Conservation (phyloP, 2,888 invertebrate species). For the Glomeris marginata region DNA sequence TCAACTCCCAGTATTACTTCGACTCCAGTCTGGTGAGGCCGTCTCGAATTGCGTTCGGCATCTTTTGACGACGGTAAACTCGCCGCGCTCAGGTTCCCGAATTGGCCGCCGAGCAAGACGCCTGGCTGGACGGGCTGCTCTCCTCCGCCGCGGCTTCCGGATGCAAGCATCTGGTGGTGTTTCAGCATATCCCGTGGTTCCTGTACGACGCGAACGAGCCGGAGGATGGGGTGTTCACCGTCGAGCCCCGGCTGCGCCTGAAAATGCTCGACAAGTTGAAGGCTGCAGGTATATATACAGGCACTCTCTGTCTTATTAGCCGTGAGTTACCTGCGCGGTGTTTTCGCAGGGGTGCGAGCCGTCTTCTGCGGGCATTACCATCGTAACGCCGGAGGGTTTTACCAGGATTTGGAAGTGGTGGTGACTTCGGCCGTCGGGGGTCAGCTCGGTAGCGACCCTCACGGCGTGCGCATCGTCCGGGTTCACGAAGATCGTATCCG, state of each 20-base stretch:
- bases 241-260: constrained; percentile 24
- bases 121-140: constrained; percentile 31
- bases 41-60: not conserved
- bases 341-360: constrained; percentile 28
- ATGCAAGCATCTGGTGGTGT: constrained; percentile 28
- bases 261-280: constrained; percentile 30
- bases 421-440: constrained; percentile 36
- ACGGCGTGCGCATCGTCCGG: constrained; percentile 33
- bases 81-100: constrained; percentile 22
- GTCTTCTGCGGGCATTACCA: constrained; percentile 39
- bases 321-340: not conserved
- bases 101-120: constrained; percentile 28
- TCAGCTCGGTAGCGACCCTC: constrained; percentile 30
- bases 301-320: not conserved
- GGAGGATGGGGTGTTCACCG: constrained; percentile 29
- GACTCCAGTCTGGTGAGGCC: constrained; percentile 15
- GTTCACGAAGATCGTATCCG: constrained; percentile 28
- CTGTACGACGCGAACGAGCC: constrained; percentile 25
- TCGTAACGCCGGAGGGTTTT: constrained; percentile 33
- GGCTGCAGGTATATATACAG: constrained; percentile 25
- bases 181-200: constrained; percentile 38
- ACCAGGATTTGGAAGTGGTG: constrained; percentile 30
- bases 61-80: no score
- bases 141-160: constrained; percentile 18
- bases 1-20: constrained; percentile 35